Conservation (phyloP, 2,113 vertebrate species). For the Sigmodon hispidus region DNA sequence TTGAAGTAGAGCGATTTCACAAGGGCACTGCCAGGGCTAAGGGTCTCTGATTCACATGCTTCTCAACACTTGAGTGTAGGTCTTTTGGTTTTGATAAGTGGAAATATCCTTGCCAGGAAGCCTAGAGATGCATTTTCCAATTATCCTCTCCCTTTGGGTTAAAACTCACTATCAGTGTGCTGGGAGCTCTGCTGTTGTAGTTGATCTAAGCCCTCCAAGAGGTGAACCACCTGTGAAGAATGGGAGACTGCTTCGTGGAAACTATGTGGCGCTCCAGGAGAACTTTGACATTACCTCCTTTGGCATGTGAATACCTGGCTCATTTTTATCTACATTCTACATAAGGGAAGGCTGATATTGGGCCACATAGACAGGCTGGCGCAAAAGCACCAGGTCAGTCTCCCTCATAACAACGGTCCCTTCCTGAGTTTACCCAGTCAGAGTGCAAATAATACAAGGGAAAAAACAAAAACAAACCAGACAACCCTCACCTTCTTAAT, state of each 20-base stretch:
- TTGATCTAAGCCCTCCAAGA: not conserved
- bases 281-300: not conserved
- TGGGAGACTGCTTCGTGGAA: not conserved
- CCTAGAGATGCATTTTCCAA: constrained; percentile 41
- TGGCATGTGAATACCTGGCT: not conserved
- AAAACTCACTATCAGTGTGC: not conserved
- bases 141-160: constrained; percentile 36
- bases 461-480: not conserved
- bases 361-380: not conserved
- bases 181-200: not conserved
- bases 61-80: constrained; percentile 37
- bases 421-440: not conserved
- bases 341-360: not conserved
- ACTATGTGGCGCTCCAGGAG: not conserved
- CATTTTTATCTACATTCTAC: not conserved
- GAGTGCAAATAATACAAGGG: not conserved
- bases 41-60: constrained; percentile 50
- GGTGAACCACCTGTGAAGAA: constrained; percentile 41
- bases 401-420: too few relatives aligned
- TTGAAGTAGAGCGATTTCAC: not conserved
- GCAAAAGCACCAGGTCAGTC: not conserved
- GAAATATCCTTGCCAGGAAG: constrained; percentile 54
- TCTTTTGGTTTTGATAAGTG: not conserved
- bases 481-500: not conserved
- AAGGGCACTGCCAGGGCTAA: not conserved